phyloP scores from a whole-genome alignment of 1,140 invertebrate genomes.

The Frieseomelitta varia region DNA sequence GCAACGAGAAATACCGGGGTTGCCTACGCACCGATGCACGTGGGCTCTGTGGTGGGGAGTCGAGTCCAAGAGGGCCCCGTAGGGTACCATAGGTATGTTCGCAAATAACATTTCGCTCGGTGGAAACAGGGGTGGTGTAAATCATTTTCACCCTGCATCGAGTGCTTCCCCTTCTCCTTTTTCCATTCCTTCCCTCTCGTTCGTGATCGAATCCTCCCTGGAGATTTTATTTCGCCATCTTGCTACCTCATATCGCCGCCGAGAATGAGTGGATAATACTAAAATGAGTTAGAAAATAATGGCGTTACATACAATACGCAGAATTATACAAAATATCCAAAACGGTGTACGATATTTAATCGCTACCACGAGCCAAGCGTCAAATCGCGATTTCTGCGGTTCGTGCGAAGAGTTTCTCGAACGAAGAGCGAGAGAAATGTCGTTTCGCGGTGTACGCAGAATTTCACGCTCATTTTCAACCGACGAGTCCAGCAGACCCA shows the following conservation, averaged over 20 bases:
- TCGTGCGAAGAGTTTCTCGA: neutral
- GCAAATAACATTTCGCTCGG: slow-evolving; percentile 23
- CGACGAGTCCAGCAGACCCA: no score
- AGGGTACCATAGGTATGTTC: neutral
- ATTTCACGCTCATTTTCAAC: neutral
- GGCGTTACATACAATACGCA: no score
- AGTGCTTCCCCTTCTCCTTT: neutral
- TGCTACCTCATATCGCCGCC: neutral
- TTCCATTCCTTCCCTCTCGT: neutral
- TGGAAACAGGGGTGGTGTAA: slow-evolving; percentile 26
- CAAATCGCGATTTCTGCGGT: neutral
- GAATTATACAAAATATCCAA: no score
- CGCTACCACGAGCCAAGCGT: no score
- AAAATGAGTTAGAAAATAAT: no score
- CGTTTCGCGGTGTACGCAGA: neutral
- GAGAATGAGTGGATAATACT: neutral
- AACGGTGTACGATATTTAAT: no score
- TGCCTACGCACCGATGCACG: slow-evolving; percentile 55
- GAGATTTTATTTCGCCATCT: no score
- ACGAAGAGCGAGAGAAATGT: no score
- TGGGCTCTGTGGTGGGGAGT: slow-evolving; percentile 25
- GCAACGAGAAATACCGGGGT: slow-evolving; percentile 30
- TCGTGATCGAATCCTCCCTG: neutral
- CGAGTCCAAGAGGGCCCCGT: slow-evolving; percentile 12
- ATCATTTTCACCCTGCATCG: slow-evolving; percentile 27